Conservation (phyloP, 1,140 invertebrate genomes). For the Goniozus legneri region DNA sequence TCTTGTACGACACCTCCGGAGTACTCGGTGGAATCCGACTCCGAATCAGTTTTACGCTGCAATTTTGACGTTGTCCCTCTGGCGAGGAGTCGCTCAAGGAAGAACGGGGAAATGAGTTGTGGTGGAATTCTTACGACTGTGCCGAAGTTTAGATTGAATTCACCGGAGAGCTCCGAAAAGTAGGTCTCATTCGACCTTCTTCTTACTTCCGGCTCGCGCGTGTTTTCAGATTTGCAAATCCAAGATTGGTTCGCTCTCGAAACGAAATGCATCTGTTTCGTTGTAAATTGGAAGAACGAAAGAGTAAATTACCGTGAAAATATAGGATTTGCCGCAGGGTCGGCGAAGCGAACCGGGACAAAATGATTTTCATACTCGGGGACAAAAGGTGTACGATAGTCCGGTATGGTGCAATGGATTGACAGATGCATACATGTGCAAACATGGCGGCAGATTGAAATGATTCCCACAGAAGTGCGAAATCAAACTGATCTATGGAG, state of each 20-base stretch:
- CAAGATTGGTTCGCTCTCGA: not conserved
- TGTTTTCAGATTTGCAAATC: not conserved
- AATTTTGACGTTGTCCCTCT: conserved; percentile 23
- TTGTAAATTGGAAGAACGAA: no score
- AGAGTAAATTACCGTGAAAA: no score
- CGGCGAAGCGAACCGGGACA: no score
- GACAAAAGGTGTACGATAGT: no score
- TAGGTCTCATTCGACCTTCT: conserved; percentile 14
- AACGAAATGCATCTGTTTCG: no score
- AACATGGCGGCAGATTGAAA: no score
- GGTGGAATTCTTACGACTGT: conserved; percentile 28
- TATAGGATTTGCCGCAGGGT: no score
- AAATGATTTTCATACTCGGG: no score
- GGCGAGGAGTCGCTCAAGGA: conserved; percentile 10
- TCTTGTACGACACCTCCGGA: conserved; percentile 21
- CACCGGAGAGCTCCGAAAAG: conserved; percentile 23
- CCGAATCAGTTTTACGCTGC: conserved; percentile 21
- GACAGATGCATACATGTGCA: no score
- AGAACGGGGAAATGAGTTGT: conserved; percentile 27
- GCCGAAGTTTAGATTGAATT: conserved; percentile 40
- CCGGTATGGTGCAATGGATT: no score
- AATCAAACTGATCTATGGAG: conserved; percentile 28
- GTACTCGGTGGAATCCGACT: conserved; percentile 13
- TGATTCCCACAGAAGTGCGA: conserved; percentile 27
- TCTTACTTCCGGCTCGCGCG: conserved; percentile 8